Percentiles rank a stretch among this genome's conserved stretches.
These are phyloP conservation scores for Emydura subglobosa DNA, from an alignment of 2,113 vertebrate genomes.

Conservation along the genomic window DNA sequence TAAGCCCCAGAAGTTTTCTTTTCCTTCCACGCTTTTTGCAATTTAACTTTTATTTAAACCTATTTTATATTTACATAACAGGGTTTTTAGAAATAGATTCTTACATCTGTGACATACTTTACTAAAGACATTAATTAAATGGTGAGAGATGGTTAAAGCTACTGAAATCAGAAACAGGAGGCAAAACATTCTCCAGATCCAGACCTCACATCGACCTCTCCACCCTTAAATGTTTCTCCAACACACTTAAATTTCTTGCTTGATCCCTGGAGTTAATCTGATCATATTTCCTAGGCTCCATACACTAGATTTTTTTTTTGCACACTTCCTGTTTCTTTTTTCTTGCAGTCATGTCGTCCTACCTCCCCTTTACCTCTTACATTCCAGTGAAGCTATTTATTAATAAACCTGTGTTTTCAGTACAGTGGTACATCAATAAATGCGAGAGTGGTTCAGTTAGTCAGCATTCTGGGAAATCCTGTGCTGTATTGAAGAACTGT, in stretches of 20 bases:
- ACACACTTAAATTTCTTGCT: constrained; percentile 62
- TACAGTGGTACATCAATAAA: constrained; percentile 76
- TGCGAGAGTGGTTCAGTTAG: constrained; percentile 75
- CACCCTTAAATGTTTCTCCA: constrained; percentile 57
- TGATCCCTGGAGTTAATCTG: constrained; percentile 56
- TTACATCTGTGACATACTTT: constrained; percentile 70
- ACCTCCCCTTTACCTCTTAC: constrained; percentile 23
- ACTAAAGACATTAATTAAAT: constrained; percentile 71
- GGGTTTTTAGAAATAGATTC: constrained; percentile 33
- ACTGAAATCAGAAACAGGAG: constrained; percentile 75
- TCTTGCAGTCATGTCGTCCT: neutral
- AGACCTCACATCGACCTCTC: constrained; percentile 64
- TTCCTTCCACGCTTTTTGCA: neutral
- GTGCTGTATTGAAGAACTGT: constrained; percentile 81
- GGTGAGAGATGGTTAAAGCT: constrained; percentile 62
- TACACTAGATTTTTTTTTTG: neutral
- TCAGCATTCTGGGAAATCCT: constrained; percentile 85
- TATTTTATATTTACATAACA: constrained; percentile 38
- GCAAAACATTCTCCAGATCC: constrained; percentile 48
- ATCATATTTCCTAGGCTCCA: constrained; percentile 56
- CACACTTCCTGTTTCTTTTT: neutral
- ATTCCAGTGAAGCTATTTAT: constrained; percentile 71
- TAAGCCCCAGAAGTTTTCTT: neutral
- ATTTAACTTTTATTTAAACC: neutral
- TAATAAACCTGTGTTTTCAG: constrained; percentile 81